A percentile compares a stretch with the other conserved stretches of the same genome.
These are phyloP conservation scores for Caenorhabditis angaria DNA, from an alignment of 2,888 invertebrate species.

Conservation along the genomic window DNA sequence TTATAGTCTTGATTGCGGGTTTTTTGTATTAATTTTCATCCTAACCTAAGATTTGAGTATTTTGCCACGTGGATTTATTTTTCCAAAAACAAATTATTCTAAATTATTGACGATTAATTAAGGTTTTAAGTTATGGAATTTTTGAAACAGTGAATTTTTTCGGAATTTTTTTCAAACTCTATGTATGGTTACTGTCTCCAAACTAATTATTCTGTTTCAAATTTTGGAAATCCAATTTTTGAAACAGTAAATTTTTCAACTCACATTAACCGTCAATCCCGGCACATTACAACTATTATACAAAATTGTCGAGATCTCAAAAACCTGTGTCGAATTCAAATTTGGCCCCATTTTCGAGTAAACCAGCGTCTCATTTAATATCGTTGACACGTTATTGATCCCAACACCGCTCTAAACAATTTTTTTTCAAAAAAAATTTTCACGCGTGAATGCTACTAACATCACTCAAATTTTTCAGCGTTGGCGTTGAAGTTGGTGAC, in stretches of 20 bases:
- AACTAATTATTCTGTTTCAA: too few relatives aligned
- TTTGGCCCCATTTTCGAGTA: slow-evolving; percentile 21
- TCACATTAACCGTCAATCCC: slow-evolving; percentile 37
- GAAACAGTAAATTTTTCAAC: slow-evolving; percentile 10
- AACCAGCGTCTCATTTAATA: slow-evolving; percentile 27
- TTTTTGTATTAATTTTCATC: too few relatives aligned
- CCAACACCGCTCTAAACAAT: slow-evolving; percentile 35
- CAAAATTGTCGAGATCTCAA: slow-evolving; percentile 30
- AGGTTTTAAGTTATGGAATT: too few relatives aligned
- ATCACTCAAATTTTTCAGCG: slow-evolving; percentile 50
- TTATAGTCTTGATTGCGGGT: too few relatives aligned
- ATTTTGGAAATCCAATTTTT: too few relatives aligned
- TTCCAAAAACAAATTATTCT: too few relatives aligned
- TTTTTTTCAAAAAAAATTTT: background rate
- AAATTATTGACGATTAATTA: too few relatives aligned
- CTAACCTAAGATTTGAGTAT: too few relatives aligned
- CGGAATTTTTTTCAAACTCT: too few relatives aligned
- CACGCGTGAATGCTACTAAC: slow-evolving; percentile 20
- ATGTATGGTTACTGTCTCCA: too few relatives aligned
- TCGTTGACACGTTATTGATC: slow-evolving; percentile 28
- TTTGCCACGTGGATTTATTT: too few relatives aligned
- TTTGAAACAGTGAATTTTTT: background rate
- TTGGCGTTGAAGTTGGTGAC: slow-evolving; percentile 13
- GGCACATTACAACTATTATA: slow-evolving; percentile 33
- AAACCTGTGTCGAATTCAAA: slow-evolving; percentile 35